Evolutionary conservation across 2,888 invertebrate species (phyloP).

Genomic region (Helleia helle): DNA sequence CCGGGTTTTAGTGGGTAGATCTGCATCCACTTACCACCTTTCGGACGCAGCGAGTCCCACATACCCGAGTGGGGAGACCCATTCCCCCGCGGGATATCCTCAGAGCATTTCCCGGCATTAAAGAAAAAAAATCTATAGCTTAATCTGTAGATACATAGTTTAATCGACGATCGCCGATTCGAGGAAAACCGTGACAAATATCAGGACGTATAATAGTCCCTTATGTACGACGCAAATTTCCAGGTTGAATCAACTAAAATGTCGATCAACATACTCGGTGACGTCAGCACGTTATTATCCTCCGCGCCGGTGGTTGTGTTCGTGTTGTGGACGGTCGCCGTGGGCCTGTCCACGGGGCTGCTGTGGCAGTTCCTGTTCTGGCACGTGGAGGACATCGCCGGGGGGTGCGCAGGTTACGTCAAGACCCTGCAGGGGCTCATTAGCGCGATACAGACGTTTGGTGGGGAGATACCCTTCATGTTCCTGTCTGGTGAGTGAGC

Average conservation of each 20-base stretch:
- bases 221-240: too few relatives aligned
- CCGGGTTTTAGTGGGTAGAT: too few relatives aligned
- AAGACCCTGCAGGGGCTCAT: constrained; percentile 84
- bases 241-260: constrained; percentile 78
- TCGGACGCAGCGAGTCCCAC: too few relatives aligned
- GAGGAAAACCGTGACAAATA: too few relatives aligned
- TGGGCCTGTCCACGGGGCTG: constrained; percentile 88
- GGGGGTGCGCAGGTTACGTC: constrained; percentile 65
- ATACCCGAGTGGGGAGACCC: too few relatives aligned
- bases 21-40: too few relatives aligned
- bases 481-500: constrained; percentile 79
- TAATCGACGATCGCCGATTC: too few relatives aligned
- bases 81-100: too few relatives aligned
- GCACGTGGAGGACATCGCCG: constrained; percentile 83
- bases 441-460: constrained; percentile 85
- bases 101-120: too few relatives aligned
- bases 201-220: too few relatives aligned
- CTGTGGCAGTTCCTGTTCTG: constrained; percentile 93
- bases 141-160: too few relatives aligned
- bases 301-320: constrained; percentile 82
- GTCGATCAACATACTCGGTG: constrained; percentile 78
- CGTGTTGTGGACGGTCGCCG: constrained; percentile 84
- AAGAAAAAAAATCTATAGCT: too few relatives aligned
- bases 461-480: constrained; percentile 90
- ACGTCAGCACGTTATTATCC: constrained; percentile 78